Percentiles rank a stretch among this genome's conserved stretches.
phyloP scores from a whole-genome alignment of 2,797 vertebrate species.

The Siniperca obscura region DNA sequence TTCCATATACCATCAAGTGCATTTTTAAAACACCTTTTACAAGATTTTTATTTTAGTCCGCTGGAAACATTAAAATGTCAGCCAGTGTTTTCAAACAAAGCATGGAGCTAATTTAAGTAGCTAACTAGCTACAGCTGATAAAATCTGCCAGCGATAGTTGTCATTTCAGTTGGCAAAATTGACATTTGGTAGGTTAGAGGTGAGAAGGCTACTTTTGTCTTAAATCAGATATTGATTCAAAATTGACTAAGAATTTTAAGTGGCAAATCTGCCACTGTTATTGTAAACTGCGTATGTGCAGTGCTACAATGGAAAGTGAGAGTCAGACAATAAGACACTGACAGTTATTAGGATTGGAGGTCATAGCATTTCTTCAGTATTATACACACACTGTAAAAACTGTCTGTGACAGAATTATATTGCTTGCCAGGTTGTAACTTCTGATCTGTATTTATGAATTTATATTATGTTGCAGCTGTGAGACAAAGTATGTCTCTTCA shows the following conservation, averaged over 20 bases:
- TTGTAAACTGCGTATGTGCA: not conserved
- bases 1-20: not conserved
- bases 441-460: not conserved
- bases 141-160: not conserved
- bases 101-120: not conserved
- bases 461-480: conserved; percentile 13
- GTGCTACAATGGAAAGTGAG: not conserved
- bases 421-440: conserved; percentile 6
- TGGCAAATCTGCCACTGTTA: not conserved
- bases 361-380: conserved; percentile 2
- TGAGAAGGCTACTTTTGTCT: not conserved
- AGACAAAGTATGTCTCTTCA: conserved; percentile 27
- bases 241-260: not conserved
- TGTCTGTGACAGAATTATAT: not conserved
- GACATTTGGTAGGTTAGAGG: not conserved
- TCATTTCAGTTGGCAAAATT: not conserved
- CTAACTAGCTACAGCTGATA: not conserved
- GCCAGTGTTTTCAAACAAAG: not conserved
- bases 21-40: not conserved
- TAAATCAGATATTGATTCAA: not conserved
- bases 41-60: not conserved
- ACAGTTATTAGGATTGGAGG: conserved; percentile 16
- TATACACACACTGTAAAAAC: conserved; percentile 14
- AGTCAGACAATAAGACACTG: not conserved
- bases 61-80: not conserved